phyloP scores from a whole-genome alignment of 2,113 vertebrate species.

The Typhlomys cinereus region DNA sequence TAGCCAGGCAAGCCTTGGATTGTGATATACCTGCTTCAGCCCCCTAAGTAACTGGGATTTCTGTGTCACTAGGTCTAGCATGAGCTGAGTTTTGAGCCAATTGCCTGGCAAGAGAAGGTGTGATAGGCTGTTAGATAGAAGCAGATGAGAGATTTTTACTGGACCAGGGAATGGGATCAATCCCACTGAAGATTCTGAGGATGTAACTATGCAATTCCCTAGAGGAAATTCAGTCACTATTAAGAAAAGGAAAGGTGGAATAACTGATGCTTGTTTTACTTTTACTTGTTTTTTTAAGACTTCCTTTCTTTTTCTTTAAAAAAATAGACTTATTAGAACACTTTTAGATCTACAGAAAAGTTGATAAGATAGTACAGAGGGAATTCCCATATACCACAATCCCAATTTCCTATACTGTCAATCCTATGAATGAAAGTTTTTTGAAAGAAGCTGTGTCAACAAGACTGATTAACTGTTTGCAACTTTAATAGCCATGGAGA shows the following conservation, averaged over 20 bases:
- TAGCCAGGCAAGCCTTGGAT: not conserved
- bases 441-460: no score
- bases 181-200: not conserved
- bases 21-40: not conserved
- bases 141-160: not conserved
- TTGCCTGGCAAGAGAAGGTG: not conserved
- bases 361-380: not conserved
- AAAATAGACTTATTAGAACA: not conserved
- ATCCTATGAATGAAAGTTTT: no score
- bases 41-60: not conserved
- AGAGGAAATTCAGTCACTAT: not conserved
- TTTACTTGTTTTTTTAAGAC: not conserved
- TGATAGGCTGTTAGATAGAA: not conserved
- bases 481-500: no score
- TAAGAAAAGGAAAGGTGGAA: not conserved
- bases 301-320: not conserved
- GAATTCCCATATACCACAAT: not conserved
- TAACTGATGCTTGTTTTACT: not conserved
- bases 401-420: not conserved
- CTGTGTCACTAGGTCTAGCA: not conserved
- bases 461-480: no score
- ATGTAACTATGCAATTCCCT: not conserved
- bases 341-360: not conserved
- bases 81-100: not conserved
- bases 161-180: not conserved